Conservation (phyloP, 2,888 invertebrate species). For the Eumacrocentrus americanus region DNA sequence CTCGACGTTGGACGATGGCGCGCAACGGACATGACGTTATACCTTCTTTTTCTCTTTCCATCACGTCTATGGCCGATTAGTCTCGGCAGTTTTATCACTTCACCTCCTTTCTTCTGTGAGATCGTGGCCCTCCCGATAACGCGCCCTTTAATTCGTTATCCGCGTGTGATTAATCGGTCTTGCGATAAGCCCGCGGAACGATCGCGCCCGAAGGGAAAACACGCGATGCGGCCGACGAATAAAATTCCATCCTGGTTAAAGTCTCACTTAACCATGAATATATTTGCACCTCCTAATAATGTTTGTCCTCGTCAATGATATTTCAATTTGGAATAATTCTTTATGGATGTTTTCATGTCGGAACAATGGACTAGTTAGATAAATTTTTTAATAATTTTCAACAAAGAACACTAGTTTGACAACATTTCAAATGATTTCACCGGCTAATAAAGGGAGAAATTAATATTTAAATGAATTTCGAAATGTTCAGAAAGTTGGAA, state of each 20-base stretch:
- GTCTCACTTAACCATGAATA: slow-evolving; percentile 29
- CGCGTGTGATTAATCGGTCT: slow-evolving; percentile 38
- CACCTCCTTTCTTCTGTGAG: slow-evolving; percentile 35
- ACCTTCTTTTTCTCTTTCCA: slow-evolving; percentile 4
- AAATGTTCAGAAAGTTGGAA: too few species aligned
- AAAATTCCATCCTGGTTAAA: slow-evolving; percentile 30
- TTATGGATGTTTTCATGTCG: too few species aligned
- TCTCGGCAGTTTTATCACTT: slow-evolving; percentile 39
- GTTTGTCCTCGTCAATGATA: too few species aligned
- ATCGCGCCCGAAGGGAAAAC: slow-evolving; percentile 35
- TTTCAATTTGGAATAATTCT: too few species aligned
- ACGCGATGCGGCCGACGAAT: slow-evolving; percentile 33
- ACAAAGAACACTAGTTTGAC: too few species aligned
- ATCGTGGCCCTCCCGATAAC: slow-evolving; percentile 32
- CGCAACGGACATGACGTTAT: slow-evolving; percentile 2
- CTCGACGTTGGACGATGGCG: neutral
- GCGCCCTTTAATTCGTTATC: slow-evolving; percentile 40
- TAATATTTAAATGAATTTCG: too few species aligned
- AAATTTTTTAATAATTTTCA: too few species aligned
- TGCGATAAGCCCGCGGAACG: slow-evolving; percentile 35
- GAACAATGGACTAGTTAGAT: too few species aligned
- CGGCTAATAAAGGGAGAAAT: too few species aligned
- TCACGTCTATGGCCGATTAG: slow-evolving; percentile 32
- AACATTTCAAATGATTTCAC: too few species aligned
- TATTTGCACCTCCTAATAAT: neutral